Percentiles rank a stretch among this genome's conserved stretches.
Evolutionary conservation across 2,113 vertebrate genomes (phyloP).

Genomic region (Turdus rufiventris): DNA sequence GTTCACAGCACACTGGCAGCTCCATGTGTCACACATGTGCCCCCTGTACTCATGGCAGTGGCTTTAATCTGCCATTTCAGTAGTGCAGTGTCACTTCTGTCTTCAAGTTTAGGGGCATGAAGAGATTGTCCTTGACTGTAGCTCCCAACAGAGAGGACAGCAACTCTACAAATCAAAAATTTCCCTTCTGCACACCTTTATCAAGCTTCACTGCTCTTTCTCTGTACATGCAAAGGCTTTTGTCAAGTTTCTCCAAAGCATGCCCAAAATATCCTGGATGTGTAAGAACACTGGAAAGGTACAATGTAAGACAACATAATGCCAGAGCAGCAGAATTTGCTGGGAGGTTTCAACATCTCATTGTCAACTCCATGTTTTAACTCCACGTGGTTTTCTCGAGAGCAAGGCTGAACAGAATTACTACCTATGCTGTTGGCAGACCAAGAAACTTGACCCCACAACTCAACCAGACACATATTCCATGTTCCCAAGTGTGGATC

Average conservation of each 20-base stretch:
- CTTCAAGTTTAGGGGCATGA: fast-evolving
- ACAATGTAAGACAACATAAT: fast-evolving
- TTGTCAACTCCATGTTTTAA: not conserved
- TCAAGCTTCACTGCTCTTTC: not conserved
- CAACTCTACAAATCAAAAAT: not conserved
- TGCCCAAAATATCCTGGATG: not conserved
- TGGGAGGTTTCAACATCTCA: not conserved
- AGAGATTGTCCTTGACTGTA: not conserved
- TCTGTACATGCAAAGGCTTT: not conserved
- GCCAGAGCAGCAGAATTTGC: not conserved
- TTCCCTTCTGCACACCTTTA: not conserved
- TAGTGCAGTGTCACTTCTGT: not conserved
- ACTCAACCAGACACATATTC: not conserved
- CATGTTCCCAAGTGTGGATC: fast-evolving
- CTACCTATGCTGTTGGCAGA: not conserved
- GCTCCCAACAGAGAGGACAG: not conserved
- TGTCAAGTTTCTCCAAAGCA: not conserved
- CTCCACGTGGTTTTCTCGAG: fast-evolving
- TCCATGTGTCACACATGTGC: not conserved
- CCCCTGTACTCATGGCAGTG: not conserved
- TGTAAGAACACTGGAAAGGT: not conserved
- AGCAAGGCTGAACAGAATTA: not conserved
- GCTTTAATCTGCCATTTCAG: not conserved
- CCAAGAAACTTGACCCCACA: not conserved
- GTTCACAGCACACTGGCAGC: not conserved